Conservation (phyloP, 1,140 invertebrate species). For the Drosophila melanica region DNA sequence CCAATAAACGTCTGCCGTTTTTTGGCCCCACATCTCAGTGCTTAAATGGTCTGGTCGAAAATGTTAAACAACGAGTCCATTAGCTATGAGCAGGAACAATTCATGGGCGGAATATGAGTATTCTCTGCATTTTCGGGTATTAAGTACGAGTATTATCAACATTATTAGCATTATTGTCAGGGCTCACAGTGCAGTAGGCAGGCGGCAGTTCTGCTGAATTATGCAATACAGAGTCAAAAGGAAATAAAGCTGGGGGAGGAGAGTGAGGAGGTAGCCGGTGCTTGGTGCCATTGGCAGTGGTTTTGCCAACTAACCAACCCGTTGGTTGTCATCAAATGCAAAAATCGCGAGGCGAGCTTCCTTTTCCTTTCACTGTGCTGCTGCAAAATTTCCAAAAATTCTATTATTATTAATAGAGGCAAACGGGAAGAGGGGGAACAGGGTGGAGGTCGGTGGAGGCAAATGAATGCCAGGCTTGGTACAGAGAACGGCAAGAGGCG, state of each 20-base stretch:
- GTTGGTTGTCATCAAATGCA: constrained; percentile 65
- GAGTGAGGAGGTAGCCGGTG: neutral
- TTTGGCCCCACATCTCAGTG: neutral
- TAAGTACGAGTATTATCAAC: constrained; percentile 30
- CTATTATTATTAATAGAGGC: constrained; percentile 80
- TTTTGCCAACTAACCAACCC: constrained; percentile 23
- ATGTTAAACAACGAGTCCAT: constrained; percentile 20
- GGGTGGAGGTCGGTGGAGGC: neutral
- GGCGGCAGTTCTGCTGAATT: constrained; percentile 28
- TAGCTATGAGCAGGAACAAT: constrained; percentile 10
- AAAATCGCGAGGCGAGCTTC: constrained; percentile 74
- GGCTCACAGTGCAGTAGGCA: constrained; percentile 5
- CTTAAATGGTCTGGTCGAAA: neutral
- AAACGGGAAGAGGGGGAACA: constrained; percentile 4
- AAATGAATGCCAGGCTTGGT: constrained; percentile 44
- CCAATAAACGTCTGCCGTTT: neutral
- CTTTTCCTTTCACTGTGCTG: constrained; percentile 69
- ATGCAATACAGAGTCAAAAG: constrained; percentile 39
- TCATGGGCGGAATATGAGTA: constrained; percentile 6
- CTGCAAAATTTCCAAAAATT: constrained; percentile 78
- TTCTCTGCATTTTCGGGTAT: constrained; percentile 24
- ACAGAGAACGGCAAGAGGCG: constrained; percentile 30
- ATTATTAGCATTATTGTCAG: constrained; percentile 54
- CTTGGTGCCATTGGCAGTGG: constrained; percentile 21
- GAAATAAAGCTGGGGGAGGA: neutral